phyloP scores from a whole-genome alignment of 2,888 invertebrate species.

The Dendrolimus pini region DNA sequence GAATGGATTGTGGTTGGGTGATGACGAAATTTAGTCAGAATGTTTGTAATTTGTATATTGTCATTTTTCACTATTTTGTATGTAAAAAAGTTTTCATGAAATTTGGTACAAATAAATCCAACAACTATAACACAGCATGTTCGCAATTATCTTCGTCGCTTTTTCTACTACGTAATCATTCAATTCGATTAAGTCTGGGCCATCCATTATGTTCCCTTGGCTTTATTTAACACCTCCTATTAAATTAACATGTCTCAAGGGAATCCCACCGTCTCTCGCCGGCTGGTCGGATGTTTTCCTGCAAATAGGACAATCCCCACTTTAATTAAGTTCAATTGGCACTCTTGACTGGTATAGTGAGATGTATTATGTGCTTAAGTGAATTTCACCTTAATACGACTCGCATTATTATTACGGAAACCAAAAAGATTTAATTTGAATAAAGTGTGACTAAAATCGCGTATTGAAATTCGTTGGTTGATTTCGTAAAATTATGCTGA shows the following conservation, averaged over 20 bases:
- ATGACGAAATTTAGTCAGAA: no score
- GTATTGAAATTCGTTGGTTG: no score
- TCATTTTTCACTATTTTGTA: no score
- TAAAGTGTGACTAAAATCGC: no score
- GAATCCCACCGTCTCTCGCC: not conserved
- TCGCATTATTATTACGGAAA: no score
- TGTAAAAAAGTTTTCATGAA: no score
- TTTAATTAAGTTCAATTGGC: slow-evolving; percentile 21
- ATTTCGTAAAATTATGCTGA: no score
- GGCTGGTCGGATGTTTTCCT: not conserved
- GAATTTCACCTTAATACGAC: not conserved
- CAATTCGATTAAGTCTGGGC: not conserved
- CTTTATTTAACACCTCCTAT: not conserved
- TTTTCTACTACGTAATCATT: not conserved
- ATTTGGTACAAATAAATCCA: no score
- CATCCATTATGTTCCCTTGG: not conserved
- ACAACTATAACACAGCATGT: no score
- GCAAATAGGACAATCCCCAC: slow-evolving; percentile 10
- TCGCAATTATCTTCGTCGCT: not conserved
- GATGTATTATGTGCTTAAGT: slow-evolving; percentile 18
- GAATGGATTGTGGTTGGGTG: no score
- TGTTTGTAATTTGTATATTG: no score
- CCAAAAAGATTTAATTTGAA: no score
- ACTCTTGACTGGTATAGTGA: slow-evolving; percentile 9
- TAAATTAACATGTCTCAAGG: not conserved